Evolutionary conservation across 2,888 invertebrate species (phyloP).

Genomic region (Cactoblastis cactorum): DNA sequence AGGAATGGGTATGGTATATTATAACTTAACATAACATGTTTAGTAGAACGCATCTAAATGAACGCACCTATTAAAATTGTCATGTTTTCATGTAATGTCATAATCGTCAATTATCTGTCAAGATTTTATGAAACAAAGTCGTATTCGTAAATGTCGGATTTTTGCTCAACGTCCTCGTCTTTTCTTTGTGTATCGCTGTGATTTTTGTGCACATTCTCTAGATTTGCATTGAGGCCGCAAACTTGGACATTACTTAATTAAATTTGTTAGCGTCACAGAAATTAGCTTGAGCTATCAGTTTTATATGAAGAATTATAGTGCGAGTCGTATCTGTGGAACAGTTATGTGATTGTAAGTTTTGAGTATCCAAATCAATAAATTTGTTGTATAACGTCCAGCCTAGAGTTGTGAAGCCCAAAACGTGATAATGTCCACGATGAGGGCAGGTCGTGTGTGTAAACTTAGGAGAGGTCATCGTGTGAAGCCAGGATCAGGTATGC

Average conservation of each 20-base stretch:
- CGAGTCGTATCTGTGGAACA: constrained; percentile 26
- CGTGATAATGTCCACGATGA: constrained; percentile 61
- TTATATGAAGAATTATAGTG: constrained; percentile 23
- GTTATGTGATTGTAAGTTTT: constrained; percentile 55
- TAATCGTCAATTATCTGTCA: constrained; percentile 14
- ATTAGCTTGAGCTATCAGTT: constrained; percentile 9
- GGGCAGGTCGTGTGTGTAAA: constrained; percentile 65
- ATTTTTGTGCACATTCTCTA: constrained; percentile 34
- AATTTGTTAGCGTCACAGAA: not conserved
- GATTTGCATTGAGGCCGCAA: not conserved
- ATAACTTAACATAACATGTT: no score
- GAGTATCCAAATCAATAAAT: constrained; percentile 44
- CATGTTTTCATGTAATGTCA: not conserved
- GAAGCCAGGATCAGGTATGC: constrained; percentile 67
- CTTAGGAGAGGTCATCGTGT: constrained; percentile 55
- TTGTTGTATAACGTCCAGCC: constrained; percentile 33
- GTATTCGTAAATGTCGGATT: constrained; percentile 26
- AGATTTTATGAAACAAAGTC: constrained; percentile 13
- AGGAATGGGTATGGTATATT: no score
- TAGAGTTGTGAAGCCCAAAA: constrained; percentile 29
- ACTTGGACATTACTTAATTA: not conserved
- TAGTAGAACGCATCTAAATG: no score
- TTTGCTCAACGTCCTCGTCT: constrained; percentile 28
- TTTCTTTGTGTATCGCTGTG: constrained; percentile 34
- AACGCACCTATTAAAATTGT: not conserved